Percentiles rank a stretch among this genome's conserved stretches.
Conservation (phyloP, 1,140 invertebrate genomes). For the Saccostrea cuccullata region DNA sequence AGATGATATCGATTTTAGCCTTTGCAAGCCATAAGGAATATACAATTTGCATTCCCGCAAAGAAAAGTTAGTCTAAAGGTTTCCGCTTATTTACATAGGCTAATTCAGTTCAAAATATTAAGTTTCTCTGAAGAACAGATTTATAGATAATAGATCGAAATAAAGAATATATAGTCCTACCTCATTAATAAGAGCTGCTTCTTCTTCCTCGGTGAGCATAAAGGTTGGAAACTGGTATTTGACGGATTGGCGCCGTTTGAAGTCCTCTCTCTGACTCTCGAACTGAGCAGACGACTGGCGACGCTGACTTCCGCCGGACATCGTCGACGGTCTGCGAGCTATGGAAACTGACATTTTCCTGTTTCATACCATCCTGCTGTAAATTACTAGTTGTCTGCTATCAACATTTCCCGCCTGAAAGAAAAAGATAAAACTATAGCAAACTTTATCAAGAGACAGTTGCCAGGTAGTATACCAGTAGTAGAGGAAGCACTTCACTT, state of each 20-base stretch:
- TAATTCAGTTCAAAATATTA: conserved; percentile 1
- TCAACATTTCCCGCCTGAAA: background rate
- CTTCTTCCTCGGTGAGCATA: conserved; percentile 24
- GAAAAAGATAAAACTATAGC: background rate
- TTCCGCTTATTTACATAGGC: background rate
- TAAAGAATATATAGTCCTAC: background rate
- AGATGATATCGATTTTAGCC: conserved; percentile 28
- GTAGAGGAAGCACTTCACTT: too few relatives aligned
- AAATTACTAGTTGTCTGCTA: background rate
- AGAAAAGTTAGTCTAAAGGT: background rate
- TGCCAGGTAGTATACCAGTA: background rate
- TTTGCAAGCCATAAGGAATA: background rate
- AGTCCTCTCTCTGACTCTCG: conserved; percentile 15
- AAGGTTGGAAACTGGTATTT: conserved; percentile 42
- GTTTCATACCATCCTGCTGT: conserved; percentile 4
- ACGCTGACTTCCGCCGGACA: conserved; percentile 14
- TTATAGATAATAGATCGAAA: background rate
- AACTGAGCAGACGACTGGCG: conserved; percentile 1
- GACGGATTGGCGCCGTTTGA: conserved; percentile 38
- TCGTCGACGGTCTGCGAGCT: conserved; percentile 24
- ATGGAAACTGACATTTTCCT: conserved; percentile 22
- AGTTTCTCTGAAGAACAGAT: background rate
- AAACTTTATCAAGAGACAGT: background rate
- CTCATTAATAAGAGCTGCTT: conserved; percentile 19
- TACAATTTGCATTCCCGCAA: conserved; percentile 12